phyloP scores from a whole-genome alignment of 2,113 vertebrate genomes.

The Colaptes auratus region DNA sequence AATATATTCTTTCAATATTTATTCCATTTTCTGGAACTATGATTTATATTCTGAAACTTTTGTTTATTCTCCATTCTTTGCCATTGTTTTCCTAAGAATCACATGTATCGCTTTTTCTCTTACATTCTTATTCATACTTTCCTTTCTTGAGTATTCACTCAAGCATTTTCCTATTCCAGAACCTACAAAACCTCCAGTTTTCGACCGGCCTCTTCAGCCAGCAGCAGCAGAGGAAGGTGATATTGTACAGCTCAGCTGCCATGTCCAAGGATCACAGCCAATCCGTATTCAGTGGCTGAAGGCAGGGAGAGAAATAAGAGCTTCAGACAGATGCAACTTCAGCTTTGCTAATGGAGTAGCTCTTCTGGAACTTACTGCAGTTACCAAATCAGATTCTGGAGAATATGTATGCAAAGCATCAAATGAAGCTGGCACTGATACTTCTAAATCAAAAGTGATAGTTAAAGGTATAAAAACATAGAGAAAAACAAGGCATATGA shows the following conservation, averaged over 20 bases:
- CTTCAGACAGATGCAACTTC: constrained; percentile 84
- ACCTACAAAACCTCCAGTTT: constrained; percentile 88
- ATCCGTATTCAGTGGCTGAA: constrained; percentile 94
- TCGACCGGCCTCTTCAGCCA: constrained; percentile 88
- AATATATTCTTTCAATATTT: not conserved
- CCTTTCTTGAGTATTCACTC: constrained; percentile 7
- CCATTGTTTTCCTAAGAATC: not conserved
- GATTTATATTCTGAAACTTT: not conserved
- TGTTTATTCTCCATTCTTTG: not conserved
- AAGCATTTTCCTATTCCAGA: constrained; percentile 79
- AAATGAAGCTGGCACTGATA: constrained; percentile 89
- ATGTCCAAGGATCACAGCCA: constrained; percentile 87
- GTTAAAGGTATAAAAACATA: constrained; percentile 86
- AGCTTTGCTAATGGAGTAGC: constrained; percentile 88
- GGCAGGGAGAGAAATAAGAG: constrained; percentile 87
- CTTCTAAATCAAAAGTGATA: constrained; percentile 90
- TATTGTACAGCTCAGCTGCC: constrained; percentile 85
- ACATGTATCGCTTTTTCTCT: not conserved
- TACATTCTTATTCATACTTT: not conserved
- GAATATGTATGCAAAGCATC: constrained; percentile 96
- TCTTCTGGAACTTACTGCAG: constrained; percentile 82
- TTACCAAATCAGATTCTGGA: constrained; percentile 83
- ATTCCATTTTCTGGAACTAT: not conserved
- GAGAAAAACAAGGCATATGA: not conserved
- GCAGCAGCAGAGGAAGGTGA: constrained; percentile 83